A percentile compares a stretch with the other conserved stretches of the same genome.
These are phyloP conservation scores for Drosophila picticornis DNA, from an alignment of 2,888 invertebrate species.

Conservation along the genomic window DNA sequence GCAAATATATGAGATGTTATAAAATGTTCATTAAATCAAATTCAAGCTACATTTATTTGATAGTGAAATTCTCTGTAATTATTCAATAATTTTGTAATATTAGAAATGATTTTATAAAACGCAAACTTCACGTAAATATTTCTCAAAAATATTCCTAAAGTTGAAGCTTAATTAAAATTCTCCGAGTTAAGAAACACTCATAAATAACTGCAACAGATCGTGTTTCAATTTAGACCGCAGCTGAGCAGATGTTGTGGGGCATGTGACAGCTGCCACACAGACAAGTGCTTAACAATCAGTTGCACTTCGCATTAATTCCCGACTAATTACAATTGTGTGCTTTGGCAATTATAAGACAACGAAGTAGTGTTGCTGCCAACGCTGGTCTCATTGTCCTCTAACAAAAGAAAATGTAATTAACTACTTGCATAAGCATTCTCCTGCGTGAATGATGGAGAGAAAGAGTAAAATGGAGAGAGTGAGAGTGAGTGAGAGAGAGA, in stretches of 20 bases:
- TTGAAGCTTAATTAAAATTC: neutral
- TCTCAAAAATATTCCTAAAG: neutral
- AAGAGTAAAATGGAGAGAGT: neutral
- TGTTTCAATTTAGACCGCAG: neutral
- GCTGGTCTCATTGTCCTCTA: conserved; percentile 5
- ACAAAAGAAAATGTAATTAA: conserved; percentile 54
- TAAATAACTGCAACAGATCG: neutral
- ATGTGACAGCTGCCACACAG: neutral
- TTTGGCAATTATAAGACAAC: conserved; percentile 58
- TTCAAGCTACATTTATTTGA: neutral
- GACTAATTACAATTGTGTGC: conserved; percentile 62
- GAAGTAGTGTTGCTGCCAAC: conserved; percentile 10
- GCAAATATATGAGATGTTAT: neutral
- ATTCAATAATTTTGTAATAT: too few species aligned
- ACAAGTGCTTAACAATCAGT: conserved; percentile 33
- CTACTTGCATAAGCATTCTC: conserved; percentile 24
- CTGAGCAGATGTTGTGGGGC: neutral
- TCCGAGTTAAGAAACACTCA: neutral
- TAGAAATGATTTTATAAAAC: neutral
- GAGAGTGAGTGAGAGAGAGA: neutral
- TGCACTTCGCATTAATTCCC: conserved; percentile 54
- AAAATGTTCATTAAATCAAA: neutral
- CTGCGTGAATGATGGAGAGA: neutral
- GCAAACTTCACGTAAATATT: neutral
- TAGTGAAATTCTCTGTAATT: too few species aligned